Base-by-base conservation (phyloP, 1,140 invertebrate genomes). In the Drosophila saltans region DNA sequence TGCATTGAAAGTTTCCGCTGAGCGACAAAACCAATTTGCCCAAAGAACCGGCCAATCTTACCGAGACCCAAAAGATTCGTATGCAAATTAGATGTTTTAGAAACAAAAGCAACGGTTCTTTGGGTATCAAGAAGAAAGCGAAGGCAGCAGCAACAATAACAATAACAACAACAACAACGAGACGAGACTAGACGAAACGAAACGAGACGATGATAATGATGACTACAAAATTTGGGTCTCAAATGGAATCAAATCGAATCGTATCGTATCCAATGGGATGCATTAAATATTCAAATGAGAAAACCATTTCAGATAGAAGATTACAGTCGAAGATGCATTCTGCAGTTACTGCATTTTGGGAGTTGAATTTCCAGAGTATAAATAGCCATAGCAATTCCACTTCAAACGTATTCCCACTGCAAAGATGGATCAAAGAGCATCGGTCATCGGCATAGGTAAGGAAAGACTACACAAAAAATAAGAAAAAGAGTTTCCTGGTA, bases 231-330 rank as follows among this genome's bases (percentile, higher is more conserved):
- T 81, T 81, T 69, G 70, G 81, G 74, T 55, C 73, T 26, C n/a
- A 45, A 43, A 43, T 59, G 24, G 6, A 68, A 45, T 40, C 56
- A 43, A 43, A 61, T 9, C 4, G 16, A 24, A 58, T 9, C 45
- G 45, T 52, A 52, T 52, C 45, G 24, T 26, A 56, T 43, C 69
- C 52, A 75, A 71, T 78, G 60, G 68, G 45, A 43, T 61, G 45
- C 70, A 65, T 58, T 28, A 66, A 73, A 60, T 79, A 74, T 88
- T 89, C 63, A 89, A 88, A 88, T 88, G 83, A 80, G 80, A 61
- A 83, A 89, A 88, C 67, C 83, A 69, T 69, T 58, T 43, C 67
- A 69, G 48, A 71, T 68, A 55, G 55, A 39, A 65, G 58, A 57
- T 64, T 62, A 62, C 21, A 66, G 58, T 16, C 16, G 30, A 55